Evolutionary conservation across 2,113 vertebrate species (phyloP).

Genomic region (Oryzias celebensis): DNA sequence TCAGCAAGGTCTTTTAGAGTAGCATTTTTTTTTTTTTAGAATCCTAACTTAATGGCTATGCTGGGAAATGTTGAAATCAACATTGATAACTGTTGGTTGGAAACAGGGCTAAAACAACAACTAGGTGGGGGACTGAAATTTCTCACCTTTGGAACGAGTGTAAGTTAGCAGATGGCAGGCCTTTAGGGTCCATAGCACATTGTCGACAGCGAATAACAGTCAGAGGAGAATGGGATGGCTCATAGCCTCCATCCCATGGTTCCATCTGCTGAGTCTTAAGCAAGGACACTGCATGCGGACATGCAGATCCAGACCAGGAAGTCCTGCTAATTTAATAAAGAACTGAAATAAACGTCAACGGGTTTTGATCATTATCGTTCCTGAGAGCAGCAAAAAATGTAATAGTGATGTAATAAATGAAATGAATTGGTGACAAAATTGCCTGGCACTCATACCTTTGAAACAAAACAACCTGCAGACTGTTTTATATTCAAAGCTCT

Average conservation of each 20-base stretch:
- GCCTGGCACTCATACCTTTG: conserved; percentile 30
- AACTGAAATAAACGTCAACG: conserved; percentile 34
- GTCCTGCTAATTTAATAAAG: conserved; percentile 42
- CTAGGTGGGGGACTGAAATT: conserved; percentile 72
- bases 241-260: conserved; percentile 78
- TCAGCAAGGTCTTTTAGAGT: too few relatives aligned
- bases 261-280: conserved; percentile 82
- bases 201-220: conserved; percentile 78
- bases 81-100: conserved; percentile 10
- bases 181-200: conserved; percentile 79
- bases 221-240: conserved; percentile 77
- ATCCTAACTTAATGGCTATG: too few relatives aligned
- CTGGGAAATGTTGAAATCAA: neutral
- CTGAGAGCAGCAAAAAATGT: neutral
- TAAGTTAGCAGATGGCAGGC: conserved; percentile 78
- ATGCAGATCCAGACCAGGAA: conserved; percentile 54
- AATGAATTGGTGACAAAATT: conserved; percentile 30
- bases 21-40: too few relatives aligned
- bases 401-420: conserved; percentile 12
- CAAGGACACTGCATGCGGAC: conserved; percentile 70
- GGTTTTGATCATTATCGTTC: conserved; percentile 18
- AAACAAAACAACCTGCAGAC: conserved; percentile 41
- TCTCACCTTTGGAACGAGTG: conserved; percentile 77
- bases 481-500: conserved; percentile 7
- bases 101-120: conserved; percentile 49